phyloP scores from a whole-genome alignment of 2,113 vertebrate genomes.

The Saimiri boliviensis region DNA sequence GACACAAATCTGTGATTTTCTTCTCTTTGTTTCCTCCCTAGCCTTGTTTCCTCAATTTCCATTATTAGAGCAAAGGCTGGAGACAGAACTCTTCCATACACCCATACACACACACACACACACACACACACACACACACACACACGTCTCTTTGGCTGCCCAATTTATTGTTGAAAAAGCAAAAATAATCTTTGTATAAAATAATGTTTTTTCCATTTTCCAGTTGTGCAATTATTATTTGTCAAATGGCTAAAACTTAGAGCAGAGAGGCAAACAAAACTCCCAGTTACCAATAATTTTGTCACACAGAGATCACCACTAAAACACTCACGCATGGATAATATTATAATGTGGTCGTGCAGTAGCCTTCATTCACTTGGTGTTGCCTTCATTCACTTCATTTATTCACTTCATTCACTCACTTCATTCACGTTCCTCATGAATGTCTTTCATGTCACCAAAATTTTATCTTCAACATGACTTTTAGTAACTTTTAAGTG shows the following conservation, averaged over 20 bases:
- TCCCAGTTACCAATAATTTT: background rate
- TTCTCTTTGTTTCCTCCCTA: background rate
- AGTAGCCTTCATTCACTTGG: background rate
- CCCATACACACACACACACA: background rate
- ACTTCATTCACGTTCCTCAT: background rate
- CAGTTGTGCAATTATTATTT: background rate
- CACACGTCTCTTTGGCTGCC: background rate
- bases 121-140: background rate
- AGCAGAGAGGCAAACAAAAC: background rate
- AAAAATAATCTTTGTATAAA: background rate
- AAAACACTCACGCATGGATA: accelerated
- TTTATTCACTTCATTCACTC: background rate
- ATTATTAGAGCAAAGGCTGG: background rate
- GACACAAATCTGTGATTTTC: background rate
- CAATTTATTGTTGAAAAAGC: background rate
- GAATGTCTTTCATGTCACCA: background rate
- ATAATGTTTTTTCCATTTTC: background rate
- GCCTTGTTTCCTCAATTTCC: background rate
- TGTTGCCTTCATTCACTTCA: background rate
- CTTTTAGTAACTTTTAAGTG: background rate
- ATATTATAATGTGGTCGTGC: accelerated
- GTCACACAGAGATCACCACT: background rate
- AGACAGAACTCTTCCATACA: background rate
- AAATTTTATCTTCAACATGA: background rate
- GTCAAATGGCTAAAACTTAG: background rate